phyloP scores from a whole-genome alignment of 2,113 vertebrate genomes.

The Thamnophis sirtalis region DNA sequence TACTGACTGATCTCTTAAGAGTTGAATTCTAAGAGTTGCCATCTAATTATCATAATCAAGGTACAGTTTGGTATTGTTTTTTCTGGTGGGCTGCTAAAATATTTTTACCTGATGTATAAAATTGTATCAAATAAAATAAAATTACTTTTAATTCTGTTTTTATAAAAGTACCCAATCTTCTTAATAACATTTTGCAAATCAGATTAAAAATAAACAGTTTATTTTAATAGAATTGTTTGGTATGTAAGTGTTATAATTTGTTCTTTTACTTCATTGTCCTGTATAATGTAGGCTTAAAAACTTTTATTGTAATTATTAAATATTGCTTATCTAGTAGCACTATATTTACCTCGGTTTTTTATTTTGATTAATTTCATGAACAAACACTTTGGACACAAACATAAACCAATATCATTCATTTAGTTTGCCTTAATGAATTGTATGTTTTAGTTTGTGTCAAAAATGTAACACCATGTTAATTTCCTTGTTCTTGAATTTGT shows the following conservation, averaged over 20 bases:
- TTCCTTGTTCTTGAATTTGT: background rate
- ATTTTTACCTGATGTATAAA: background rate
- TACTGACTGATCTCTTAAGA: background rate
- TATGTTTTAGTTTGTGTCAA: background rate
- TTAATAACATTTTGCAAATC: background rate
- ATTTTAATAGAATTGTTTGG: background rate
- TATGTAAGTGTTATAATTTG: background rate
- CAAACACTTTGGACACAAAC: background rate
- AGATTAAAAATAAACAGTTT: background rate
- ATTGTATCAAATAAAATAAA: too few species aligned
- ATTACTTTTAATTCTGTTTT: background rate
- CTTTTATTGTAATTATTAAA: background rate
- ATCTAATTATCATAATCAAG: background rate
- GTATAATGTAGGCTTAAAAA: background rate
- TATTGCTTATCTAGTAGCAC: background rate
- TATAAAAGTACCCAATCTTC: background rate
- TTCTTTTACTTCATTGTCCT: background rate
- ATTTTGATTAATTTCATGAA: background rate
- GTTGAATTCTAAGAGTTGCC: background rate
- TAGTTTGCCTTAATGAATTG: background rate
- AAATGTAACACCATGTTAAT: background rate
- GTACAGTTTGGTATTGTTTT: background rate
- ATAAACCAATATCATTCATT: background rate
- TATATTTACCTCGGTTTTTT: background rate
- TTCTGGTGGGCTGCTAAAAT: background rate